These are phyloP conservation scores for Ciconia boyciana DNA, from an alignment of 2,113 vertebrate genomes.

Conservation along the genomic window DNA sequence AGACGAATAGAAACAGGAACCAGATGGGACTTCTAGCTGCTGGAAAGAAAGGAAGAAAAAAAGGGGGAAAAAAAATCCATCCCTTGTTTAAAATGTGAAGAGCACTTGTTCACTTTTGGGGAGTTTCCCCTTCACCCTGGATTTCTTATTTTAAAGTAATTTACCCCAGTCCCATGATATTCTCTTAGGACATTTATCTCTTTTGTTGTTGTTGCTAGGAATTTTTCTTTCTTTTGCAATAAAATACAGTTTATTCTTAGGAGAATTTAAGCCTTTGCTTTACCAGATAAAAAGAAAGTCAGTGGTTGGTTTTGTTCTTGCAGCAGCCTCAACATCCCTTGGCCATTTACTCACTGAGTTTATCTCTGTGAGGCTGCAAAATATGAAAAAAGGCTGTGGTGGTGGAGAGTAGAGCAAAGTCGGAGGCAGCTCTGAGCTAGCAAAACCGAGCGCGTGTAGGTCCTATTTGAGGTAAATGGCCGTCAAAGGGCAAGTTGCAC, in stretches of 20 bases:
- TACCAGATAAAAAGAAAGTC: conserved; percentile 42
- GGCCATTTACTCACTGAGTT: conserved; percentile 1
- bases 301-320: conserved; percentile 27
- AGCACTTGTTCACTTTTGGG: conserved; percentile 55
- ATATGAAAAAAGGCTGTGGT: not conserved
- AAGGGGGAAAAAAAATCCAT: not conserved
- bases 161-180: not conserved
- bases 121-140: not conserved
- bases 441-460: accelerated
- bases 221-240: conserved; percentile 39
- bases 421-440: not conserved
- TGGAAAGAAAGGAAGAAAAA: conserved; percentile 41
- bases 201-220: conserved; percentile 32
- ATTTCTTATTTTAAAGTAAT: conserved; percentile 24
- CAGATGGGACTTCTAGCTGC: conserved; percentile 64
- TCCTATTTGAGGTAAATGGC: not conserved
- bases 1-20: conserved; percentile 69
- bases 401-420: not conserved
- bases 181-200: conserved; percentile 20
- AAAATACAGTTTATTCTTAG: conserved; percentile 16
- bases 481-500: not conserved
- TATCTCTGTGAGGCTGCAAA: not conserved
- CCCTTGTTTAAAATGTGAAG: conserved; percentile 37
- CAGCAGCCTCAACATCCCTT: conserved; percentile 5
- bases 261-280: conserved; percentile 36